Conservation (phyloP, 2,797 vertebrate genomes). For the Micrastur ruficollis region DNA sequence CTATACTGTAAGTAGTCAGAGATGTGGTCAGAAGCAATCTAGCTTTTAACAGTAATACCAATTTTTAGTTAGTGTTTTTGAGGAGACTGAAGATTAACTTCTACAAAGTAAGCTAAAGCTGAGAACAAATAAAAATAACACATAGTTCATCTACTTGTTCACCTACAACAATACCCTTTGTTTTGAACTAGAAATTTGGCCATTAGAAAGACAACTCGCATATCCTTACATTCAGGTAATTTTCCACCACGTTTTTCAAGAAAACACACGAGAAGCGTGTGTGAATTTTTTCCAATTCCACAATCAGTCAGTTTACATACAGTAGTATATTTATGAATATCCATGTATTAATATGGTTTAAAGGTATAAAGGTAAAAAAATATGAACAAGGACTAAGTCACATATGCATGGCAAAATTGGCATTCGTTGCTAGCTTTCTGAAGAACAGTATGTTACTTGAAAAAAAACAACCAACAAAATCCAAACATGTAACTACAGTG, state of each 20-base stretch:
- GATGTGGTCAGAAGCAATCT: neutral
- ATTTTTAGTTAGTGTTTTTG: neutral
- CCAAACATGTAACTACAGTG: neutral
- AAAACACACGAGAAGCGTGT: neutral
- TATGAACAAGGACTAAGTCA: neutral
- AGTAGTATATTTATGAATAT: neutral
- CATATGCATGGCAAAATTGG: neutral
- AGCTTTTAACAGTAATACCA: neutral
- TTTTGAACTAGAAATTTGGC: neutral
- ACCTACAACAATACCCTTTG: neutral
- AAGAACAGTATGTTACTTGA: neutral
- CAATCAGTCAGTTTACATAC: neutral
- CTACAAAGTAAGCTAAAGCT: neutral
- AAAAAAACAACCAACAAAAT: neutral
- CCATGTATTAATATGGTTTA: neutral
- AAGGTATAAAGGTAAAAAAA: neutral
- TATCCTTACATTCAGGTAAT: neutral
- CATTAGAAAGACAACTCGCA: neutral
- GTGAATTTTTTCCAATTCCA: neutral
- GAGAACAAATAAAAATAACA: neutral
- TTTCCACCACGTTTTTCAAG: neutral
- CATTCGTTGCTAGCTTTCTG: neutral
- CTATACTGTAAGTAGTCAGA: neutral
- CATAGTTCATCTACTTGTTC: neutral
- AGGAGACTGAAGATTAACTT: neutral